Conservation (phyloP, 2,113 vertebrate species). For the Ceratotherium simum region DNA sequence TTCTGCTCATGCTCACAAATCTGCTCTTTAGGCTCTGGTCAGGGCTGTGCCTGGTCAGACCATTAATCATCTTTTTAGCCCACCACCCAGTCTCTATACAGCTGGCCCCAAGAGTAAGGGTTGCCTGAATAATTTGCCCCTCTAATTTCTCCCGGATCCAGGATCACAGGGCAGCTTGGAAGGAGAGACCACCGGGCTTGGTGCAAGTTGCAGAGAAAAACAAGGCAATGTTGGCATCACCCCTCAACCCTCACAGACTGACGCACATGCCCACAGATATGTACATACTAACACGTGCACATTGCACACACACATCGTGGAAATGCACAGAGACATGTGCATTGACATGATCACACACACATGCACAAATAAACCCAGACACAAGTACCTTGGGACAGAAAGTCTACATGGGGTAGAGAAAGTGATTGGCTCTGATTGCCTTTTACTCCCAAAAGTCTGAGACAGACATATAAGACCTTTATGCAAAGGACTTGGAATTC, state of each 20-base stretch:
- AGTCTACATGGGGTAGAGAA: neutral
- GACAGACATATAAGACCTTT: neutral
- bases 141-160: neutral
- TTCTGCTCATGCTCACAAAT: neutral
- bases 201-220: neutral
- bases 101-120: neutral
- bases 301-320: neutral
- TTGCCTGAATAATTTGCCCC: neutral
- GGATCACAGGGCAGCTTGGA: neutral
- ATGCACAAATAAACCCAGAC: neutral
- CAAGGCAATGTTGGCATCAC: neutral
- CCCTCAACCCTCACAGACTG: neutral
- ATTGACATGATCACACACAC: neutral
- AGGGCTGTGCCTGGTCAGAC: neutral
- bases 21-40: neutral
- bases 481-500: neutral
- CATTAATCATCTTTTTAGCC: neutral
- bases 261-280: neutral
- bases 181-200: neutral
- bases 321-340: neutral
- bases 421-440: neutral
- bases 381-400: neutral
- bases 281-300: neutral
- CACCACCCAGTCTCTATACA: neutral
- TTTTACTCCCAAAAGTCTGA: conserved; percentile 15